These are phyloP conservation scores for Chionomys nivalis DNA, from an alignment of 2,113 vertebrate genomes.

Conservation along the genomic window DNA sequence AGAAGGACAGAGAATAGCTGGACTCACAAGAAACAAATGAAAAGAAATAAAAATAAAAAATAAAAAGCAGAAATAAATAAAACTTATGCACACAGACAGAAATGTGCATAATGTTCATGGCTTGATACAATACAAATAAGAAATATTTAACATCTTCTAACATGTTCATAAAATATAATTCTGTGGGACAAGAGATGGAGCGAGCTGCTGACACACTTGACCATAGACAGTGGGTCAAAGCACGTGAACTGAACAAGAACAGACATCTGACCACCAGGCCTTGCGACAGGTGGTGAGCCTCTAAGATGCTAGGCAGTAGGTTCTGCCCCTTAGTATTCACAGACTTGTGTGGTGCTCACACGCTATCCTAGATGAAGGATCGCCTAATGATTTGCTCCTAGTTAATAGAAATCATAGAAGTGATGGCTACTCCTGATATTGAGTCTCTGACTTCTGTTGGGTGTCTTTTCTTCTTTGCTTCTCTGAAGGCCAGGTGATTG, in stretches of 20 bases:
- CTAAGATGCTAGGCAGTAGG: background rate
- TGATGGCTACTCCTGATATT: background rate
- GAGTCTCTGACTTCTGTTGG: background rate
- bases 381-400: background rate
- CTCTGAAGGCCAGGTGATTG: background rate
- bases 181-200: background rate
- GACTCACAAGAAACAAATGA: background rate
- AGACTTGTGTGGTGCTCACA: background rate
- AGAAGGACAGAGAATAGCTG: background rate
- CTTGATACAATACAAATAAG: background rate
- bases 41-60: no score
- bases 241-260: background rate
- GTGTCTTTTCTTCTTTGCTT: background rate
- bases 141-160: background rate
- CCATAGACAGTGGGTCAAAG: background rate
- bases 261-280: background rate
- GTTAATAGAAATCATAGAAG: background rate
- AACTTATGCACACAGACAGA: background rate
- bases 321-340: background rate
- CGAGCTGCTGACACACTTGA: background rate
- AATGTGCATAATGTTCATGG: background rate
- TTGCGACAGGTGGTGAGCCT: no score
- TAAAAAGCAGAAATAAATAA: background rate
- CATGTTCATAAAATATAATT: background rate
- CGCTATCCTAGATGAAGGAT: background rate